These are phyloP conservation scores for Oreochromis grahami DNA, from an alignment of 2,797 vertebrate genomes.

Conservation along the genomic window DNA sequence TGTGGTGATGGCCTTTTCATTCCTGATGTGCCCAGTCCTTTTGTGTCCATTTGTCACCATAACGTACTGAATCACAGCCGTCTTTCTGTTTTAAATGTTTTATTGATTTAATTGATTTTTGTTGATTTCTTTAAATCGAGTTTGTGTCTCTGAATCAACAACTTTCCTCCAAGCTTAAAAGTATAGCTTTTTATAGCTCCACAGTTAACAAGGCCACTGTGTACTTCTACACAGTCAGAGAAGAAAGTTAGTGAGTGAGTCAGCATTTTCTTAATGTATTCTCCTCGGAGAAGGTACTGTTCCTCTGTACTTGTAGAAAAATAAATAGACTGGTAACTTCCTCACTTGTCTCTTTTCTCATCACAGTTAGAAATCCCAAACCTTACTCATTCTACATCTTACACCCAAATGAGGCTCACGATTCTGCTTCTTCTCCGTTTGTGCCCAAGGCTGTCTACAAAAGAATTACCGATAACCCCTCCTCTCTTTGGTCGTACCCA, in stretches of 20 bases:
- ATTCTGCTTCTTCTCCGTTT: background rate
- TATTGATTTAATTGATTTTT: background rate
- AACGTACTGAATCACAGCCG: background rate
- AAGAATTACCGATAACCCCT: slow-evolving; percentile 1
- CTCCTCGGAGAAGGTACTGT: slow-evolving; percentile 10
- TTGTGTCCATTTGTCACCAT: slow-evolving; percentile 22
- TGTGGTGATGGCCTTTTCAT: slow-evolving; percentile 51
- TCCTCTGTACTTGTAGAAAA: background rate
- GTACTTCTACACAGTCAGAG: slow-evolving; percentile 6
- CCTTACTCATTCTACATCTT: background rate
- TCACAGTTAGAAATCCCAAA: background rate
- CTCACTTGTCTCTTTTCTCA: background rate
- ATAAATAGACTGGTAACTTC: slow-evolving; percentile 4
- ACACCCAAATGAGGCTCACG: background rate
- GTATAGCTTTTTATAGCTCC: background rate
- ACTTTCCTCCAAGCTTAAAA: background rate
- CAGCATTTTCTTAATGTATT: slow-evolving; percentile 49
- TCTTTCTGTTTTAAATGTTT: background rate
- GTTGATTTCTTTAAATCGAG: background rate
- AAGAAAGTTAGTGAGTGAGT: slow-evolving; percentile 30
- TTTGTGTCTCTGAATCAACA: background rate
- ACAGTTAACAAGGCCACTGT: slow-evolving; percentile 26
- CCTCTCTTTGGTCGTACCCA: background rate
- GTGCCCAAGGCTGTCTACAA: slow-evolving; percentile 31
- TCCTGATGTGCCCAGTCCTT: slow-evolving; percentile 6